Conservation (phyloP, 2,888 invertebrate genomes). For the Mayetiola destructor region DNA sequence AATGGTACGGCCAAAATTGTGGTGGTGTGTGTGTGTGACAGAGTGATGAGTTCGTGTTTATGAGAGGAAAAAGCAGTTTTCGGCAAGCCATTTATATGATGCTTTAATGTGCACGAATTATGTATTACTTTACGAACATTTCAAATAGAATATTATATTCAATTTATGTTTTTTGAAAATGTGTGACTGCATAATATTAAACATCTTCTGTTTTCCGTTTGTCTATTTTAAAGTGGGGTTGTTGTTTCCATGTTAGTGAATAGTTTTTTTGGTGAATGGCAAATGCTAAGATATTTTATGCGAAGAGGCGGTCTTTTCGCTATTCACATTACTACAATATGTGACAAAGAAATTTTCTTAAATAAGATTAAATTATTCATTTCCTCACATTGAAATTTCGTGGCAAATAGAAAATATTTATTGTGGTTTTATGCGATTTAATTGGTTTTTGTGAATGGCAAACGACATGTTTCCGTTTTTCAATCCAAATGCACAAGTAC, state of each 20-base stretch:
- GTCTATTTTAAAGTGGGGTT: not conserved
- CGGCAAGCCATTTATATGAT: not conserved
- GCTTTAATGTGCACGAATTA: no score
- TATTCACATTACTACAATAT: no score
- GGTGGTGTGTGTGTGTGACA: not conserved
- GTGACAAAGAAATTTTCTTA: no score
- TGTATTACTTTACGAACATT: not conserved
- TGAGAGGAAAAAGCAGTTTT: no score
- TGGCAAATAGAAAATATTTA: not conserved
- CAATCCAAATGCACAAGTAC: not conserved
- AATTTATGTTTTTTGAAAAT: constrained; percentile 10
- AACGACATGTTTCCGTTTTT: no score
- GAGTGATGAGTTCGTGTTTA: constrained; percentile 1
- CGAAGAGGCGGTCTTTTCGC: constrained; percentile 2
- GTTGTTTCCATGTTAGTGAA: not conserved
- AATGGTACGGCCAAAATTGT: not conserved
- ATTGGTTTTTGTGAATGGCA: constrained; percentile 5
- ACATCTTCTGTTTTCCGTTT: not conserved
- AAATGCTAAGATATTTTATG: constrained; percentile 1
- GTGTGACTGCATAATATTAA: no score
- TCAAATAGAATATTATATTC: constrained; percentile 9
- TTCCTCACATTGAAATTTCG: not conserved
- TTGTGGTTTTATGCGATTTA: constrained; percentile 3
- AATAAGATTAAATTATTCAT: no score
- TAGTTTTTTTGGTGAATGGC: constrained; percentile 2